phyloP scores from a whole-genome alignment of 1,140 invertebrate genomes.

The Oscheius sp. region DNA sequence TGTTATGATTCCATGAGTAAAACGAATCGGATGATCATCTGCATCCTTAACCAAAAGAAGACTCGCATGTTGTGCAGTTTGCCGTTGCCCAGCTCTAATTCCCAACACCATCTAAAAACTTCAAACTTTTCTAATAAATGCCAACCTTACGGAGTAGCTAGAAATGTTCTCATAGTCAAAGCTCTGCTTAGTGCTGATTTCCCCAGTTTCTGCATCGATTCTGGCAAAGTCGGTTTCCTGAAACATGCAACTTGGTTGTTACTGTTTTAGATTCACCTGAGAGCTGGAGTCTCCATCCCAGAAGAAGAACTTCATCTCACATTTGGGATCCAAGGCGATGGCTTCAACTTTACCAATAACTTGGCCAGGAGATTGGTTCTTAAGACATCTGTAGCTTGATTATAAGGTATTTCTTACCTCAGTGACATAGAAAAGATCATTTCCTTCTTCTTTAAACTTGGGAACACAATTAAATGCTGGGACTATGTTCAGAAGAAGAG shows the following conservation, averaged over 20 bases:
- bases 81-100: not conserved
- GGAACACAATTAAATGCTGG: not conserved
- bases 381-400: too few relatives aligned
- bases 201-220: not conserved
- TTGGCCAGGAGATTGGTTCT: not conserved
- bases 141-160: not conserved
- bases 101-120: not conserved
- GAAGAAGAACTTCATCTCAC: not conserved
- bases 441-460: not conserved
- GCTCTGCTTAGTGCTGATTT: not conserved
- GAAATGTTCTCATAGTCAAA: not conserved
- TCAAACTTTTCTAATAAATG: not conserved
- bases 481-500: not conserved
- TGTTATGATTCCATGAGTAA: not conserved
- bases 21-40: not conserved
- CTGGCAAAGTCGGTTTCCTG: not conserved
- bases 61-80: not conserved
- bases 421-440: not conserved
- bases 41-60: not conserved
- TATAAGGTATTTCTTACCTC: too few relatives aligned
- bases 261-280: not conserved
- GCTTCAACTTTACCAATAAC: not conserved
- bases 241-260: not conserved
- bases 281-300: not conserved
- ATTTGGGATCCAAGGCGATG: not conserved